Evolutionary conservation across 2,113 vertebrate genomes (phyloP), one percentile per base, ranked within the genome.

Genomic region (Onychorhynchus coronatus): DNA sequence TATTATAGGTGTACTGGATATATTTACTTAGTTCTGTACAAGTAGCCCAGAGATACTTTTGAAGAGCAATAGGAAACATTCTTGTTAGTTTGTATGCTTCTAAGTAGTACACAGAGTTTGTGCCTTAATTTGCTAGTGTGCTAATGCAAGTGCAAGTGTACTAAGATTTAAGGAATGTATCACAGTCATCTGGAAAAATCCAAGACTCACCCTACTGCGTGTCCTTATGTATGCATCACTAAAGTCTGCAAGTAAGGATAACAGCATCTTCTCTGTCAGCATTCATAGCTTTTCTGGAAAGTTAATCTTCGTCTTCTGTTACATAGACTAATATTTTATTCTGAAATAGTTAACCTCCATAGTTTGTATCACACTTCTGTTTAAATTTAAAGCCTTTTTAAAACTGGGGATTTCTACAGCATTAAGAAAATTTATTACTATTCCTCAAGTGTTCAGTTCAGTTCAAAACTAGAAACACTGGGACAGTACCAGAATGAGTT

Each of bases 371-470:
- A 61, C 76, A 85, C 63, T 85, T 92, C 91, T 97, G n/a, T 87
- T 96, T 95, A 97, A 95, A 95, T 97, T 95, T 62, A 68, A 96
- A 95, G 37, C 71, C 46, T 93, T 97, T 97, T 93, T 87, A 85
- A 95, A 95, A 89, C 68, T 89, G 33, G 27, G 52, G 41, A 93
- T 97, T 96, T 93, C 73, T 94, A 67, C 65, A 93, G 68, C 90
- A 94, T 94, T 93, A 95, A 94, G 56, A 96, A 90, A 84, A 90
- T 62, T 61, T 92, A 68, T 96, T 88, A 41, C 58, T 96, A 42
- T 95, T 93, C 73, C 73, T 90, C 95, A 96, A 92, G 76, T 35
- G 70, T 86, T 84, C 79, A 76, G 33, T 82, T 88, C n/a, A 91
- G 62, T 96, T 97, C 37, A 95, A 94, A 96, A 97, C 93, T 85